Base-by-base conservation (phyloP, 2,797 vertebrate genomes). In the Scarus forsteni region DNA sequence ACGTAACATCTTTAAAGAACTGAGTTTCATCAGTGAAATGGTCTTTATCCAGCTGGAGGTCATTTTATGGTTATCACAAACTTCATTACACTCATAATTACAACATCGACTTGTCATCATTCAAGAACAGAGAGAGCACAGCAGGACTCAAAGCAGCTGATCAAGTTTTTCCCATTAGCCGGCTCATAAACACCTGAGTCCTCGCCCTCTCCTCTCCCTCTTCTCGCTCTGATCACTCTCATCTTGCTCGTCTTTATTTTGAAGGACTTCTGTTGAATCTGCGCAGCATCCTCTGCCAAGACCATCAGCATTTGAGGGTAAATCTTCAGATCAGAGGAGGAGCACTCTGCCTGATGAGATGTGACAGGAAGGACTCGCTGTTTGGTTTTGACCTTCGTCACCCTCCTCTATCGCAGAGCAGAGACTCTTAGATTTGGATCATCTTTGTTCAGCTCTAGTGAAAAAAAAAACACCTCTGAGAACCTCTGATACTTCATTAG, bases 251-350 rank as follows among this genome's bases (percentile, higher is more conserved):
- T 16, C 53, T 12, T 16, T 36, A 40, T 44, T 6, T 13, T 60
- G 60, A 79, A 52, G 53, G 53, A 57, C 54, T 15, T 51, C 54
- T 61, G 45, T 66, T 0, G 0, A 60, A 36, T 65, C 5, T 44
- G 4, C 0, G 35, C 51, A 1, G 13, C 48, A 19, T 50, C 10
- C 10, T 19, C 55, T 10, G 42, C 27, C 49, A 46, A 59, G 27
- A 53, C 52, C 44, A 40, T 53, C 57, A 40, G 43, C 7, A 52
- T 67, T 1, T 7, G 42, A 35, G 15, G 49, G 59, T 77, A 67
- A 65, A 75, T 83, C 49, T 76, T 0, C 39, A 53, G 70, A 70
- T 73, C 51, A 76, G 53, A 70, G 36, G 16, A 0, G 8, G 10
- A 15, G 13, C 27, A 60, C 68, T 80, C 55, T 3, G 48, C n/a